phyloP scores from a whole-genome alignment of 2,113 vertebrate genomes.

The Pitta sordida region DNA sequence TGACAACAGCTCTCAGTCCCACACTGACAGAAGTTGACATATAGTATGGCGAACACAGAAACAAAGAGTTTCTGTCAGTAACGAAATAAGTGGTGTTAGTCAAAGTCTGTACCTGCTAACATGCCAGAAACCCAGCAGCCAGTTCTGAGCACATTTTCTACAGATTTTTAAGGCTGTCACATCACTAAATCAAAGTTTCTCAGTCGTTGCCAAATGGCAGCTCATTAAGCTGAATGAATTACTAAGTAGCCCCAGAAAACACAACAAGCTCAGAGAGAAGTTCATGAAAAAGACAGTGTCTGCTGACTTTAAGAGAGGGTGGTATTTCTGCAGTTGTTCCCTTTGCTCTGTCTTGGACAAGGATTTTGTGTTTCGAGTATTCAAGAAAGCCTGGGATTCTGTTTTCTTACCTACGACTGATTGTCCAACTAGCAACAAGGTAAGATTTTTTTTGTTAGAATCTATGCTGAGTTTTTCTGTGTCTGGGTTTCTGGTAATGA shows the following conservation, averaged over 20 bases:
- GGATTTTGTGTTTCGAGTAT: background rate
- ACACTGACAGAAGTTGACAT: background rate
- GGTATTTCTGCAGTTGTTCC: background rate
- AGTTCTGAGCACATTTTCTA: background rate
- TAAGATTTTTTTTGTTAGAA: background rate
- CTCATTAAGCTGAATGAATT: constrained; percentile 23
- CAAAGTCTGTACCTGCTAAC: background rate
- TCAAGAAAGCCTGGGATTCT: background rate
- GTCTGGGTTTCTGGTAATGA: too few species aligned
- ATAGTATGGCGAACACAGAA: background rate
- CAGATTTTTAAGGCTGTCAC: background rate
- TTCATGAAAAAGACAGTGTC: background rate
- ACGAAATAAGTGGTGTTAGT: background rate
- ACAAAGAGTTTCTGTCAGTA: background rate
- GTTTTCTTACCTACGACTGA: background rate
- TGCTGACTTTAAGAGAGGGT: background rate
- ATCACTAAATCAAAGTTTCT: constrained; percentile 8
- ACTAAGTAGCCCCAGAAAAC: background rate
- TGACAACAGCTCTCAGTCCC: background rate
- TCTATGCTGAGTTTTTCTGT: too few species aligned
- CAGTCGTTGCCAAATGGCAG: background rate
- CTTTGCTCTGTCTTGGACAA: background rate
- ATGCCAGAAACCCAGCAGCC: background rate
- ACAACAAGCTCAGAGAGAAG: background rate
- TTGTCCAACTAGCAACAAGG: background rate